These are phyloP conservation scores for Turritopsis dohrnii DNA, from an alignment of 30 jellyfish, hydroid and myxozoan genomes.

Conservation along the genomic window DNA sequence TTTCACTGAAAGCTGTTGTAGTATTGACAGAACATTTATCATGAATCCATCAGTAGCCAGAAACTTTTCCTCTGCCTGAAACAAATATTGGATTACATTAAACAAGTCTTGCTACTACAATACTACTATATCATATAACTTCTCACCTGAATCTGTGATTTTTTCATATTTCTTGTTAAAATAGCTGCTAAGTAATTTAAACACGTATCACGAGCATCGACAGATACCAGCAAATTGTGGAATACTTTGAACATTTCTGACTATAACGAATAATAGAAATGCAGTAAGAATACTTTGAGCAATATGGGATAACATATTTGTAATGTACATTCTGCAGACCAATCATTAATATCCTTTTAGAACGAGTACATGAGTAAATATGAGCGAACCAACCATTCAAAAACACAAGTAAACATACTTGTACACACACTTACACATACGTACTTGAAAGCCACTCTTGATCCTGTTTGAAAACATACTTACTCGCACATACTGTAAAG, in stretches of 20 bases:
- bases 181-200: conserved; percentile 56
- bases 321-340: too few relatives aligned
- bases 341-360: too few relatives aligned
- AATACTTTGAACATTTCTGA: conserved; percentile 75
- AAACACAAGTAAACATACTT: too few relatives aligned
- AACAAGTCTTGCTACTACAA: background rate
- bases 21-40: conserved; percentile 62
- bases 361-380: too few relatives aligned
- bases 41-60: conserved; percentile 87
- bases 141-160: conserved; percentile 80
- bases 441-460: too few relatives aligned
- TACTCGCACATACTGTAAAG: conserved; percentile 79
- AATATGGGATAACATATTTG: too few relatives aligned
- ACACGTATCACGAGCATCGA: conserved; percentile 72
- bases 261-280: conserved; percentile 27
- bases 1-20: conserved; percentile 74
- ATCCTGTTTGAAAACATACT: too few relatives aligned
- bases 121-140: background rate
- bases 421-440: too few relatives aligned
- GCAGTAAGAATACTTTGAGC: background rate
- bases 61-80: conserved; percentile 79
- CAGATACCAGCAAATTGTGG: conserved; percentile 60
- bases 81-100: background rate
- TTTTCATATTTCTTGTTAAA: conserved; percentile 66
- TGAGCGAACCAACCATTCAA: too few relatives aligned